phyloP scores from a whole-genome alignment of 2,113 vertebrate genomes.

The Pteropus alecto region DNA sequence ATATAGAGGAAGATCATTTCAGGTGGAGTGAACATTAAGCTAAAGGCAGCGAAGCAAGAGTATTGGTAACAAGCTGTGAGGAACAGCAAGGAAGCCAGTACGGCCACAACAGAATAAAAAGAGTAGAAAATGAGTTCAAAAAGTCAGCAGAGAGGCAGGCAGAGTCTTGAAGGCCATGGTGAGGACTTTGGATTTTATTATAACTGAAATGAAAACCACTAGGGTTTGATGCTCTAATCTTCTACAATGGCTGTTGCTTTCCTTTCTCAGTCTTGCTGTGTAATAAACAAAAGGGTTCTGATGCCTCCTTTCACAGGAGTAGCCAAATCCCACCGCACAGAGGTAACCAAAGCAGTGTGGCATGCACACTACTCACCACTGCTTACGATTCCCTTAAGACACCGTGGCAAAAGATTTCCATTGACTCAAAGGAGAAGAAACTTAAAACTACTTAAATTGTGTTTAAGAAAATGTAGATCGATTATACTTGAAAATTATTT shows the following conservation, averaged over 20 bases:
- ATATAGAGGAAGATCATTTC: neutral
- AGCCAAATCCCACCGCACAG: neutral
- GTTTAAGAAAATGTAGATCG: neutral
- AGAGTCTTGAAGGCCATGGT: neutral
- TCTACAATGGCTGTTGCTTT: neutral
- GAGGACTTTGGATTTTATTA: neutral
- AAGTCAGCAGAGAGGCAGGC: neutral
- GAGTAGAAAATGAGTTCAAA: neutral
- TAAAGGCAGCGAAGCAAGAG: neutral
- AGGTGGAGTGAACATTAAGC: neutral
- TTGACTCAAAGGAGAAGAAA: neutral
- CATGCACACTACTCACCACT: neutral
- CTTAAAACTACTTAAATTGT: neutral
- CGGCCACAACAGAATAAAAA: neutral
- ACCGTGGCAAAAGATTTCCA: neutral
- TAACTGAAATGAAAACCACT: neutral
- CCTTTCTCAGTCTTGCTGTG: neutral
- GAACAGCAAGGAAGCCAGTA: neutral
- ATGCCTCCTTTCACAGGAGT: neutral
- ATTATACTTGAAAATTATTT: conserved; percentile 35
- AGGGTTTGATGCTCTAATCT: neutral
- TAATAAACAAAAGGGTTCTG: neutral
- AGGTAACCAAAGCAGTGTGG: neutral
- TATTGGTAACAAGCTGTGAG: neutral
- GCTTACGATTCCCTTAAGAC: neutral